phyloP scores from a whole-genome alignment of 1,140 invertebrate genomes.

The Lucilia sericata region DNA sequence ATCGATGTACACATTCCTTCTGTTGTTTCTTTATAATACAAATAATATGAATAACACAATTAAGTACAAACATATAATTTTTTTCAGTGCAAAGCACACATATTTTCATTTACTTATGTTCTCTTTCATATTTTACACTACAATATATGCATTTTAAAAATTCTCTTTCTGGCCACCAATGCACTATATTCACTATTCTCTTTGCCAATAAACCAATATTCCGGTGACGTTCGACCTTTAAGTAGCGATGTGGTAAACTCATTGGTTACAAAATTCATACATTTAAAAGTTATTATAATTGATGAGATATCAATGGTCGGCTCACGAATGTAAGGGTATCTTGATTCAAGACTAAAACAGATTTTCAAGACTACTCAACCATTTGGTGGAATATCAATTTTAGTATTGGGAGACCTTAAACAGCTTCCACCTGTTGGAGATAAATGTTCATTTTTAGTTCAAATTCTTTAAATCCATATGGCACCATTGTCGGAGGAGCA shows the following conservation, averaged over 20 bases:
- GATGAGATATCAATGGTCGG: conserved; percentile 45
- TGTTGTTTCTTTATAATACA: too few relatives aligned
- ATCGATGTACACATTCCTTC: too few relatives aligned
- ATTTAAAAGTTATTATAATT: conserved; percentile 34
- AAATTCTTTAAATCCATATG: conserved; percentile 13
- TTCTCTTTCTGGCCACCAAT: too few relatives aligned
- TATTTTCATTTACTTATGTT: too few relatives aligned
- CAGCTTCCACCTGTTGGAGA: conserved; percentile 31
- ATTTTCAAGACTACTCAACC: conserved; percentile 23
- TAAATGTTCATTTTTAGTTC: conserved; percentile 24
- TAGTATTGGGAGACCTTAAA: conserved; percentile 35
- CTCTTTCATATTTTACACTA: too few relatives aligned
- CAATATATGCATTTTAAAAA: too few relatives aligned
- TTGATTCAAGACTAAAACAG: conserved; percentile 24
- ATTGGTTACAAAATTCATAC: neutral
- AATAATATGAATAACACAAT: too few relatives aligned
- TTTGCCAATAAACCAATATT: conserved; percentile 26
- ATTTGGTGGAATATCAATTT: conserved; percentile 40
- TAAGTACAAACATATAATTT: too few relatives aligned
- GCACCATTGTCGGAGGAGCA: neutral
- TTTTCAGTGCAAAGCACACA: too few relatives aligned
- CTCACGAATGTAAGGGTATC: conserved; percentile 4
- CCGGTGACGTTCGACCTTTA: conserved; percentile 5
- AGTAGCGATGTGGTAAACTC: conserved; percentile 17
- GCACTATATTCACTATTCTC: conserved; percentile 30